Evolutionary conservation across 1,140 invertebrate genomes (phyloP), one percentile per base, ranked within the genome.

Genomic region (Drosophila nigromelanica): DNA sequence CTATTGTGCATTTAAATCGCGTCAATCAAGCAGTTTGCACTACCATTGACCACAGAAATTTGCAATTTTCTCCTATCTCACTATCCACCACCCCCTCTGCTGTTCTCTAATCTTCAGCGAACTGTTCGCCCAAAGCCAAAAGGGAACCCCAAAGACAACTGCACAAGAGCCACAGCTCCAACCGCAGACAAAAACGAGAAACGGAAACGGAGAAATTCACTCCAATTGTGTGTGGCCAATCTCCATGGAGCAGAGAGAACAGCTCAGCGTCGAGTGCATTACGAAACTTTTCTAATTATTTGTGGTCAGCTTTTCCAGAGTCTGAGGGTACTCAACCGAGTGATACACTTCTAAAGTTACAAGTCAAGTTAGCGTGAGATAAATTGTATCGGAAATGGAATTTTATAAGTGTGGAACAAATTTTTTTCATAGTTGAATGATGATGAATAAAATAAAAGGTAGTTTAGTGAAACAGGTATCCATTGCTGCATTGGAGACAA

Each of bases 241-340:
- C 59, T 78, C 68, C 10, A 58, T 68, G 68, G 61, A 76, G 14
- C 51, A 30, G 18, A 30, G 18, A 35, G 40, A 59, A 30, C 33
- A 21, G 18, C 40, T 35, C 24, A 37, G 58, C 58, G 43, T 47
- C 18, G 52, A 51, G 43, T 58, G 61, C 50, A 40, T 55, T 55
- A 62, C 24, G 21, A 64, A 81, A 82, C 35, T 81, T 81, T 77
- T 73, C 51, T 81, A 82, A 81, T 81, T 78, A 82, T 63, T 64
- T 66, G 74, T 27, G 79, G 79, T 82, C 42, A 73, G 50, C 21
- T 24, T 24, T 24, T 24, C 21, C 21, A 24, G 21, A 24, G 21
- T 24, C 35, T 37, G 12, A 42, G 21, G 43, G 15, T 48, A 37
- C 33, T 64, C 11, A 12, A n/a, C 43, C 47, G 14, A 35, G 24